Conservation (phyloP, 2,888 invertebrate genomes). For the Drosophila pseudotakahashii region DNA sequence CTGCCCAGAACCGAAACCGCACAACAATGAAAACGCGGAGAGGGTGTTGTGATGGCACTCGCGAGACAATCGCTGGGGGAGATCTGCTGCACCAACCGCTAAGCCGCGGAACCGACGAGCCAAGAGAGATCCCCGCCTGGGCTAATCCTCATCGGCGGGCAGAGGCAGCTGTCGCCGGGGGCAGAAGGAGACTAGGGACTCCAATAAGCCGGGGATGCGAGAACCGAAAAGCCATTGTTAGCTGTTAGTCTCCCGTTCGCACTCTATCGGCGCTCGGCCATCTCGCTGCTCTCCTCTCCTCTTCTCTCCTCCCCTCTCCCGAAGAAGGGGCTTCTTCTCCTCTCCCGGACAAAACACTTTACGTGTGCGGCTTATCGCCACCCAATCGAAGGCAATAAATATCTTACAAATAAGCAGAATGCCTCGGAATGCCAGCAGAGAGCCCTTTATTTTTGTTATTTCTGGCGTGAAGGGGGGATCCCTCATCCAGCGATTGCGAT, state of each 20-base stretch:
- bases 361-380: constrained; percentile 84
- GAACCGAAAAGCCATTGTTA: constrained; percentile 68
- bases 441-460: constrained; percentile 2
- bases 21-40: constrained; percentile 20
- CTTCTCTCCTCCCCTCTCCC: constrained; percentile 5
- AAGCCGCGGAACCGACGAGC: not conserved
- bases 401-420: constrained; percentile 85
- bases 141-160: constrained; percentile 51
- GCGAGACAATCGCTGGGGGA: constrained; percentile 41
- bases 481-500: constrained; percentile 38
- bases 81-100: constrained; percentile 44
- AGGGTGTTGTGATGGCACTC: constrained; percentile 44
- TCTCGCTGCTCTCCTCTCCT: constrained; percentile 22
- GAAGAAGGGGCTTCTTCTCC: constrained; percentile 2
- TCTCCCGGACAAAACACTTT: constrained; percentile 74
- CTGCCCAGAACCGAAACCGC: constrained; percentile 7
- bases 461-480: not conserved
- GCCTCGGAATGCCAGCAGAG: constrained; percentile 81
- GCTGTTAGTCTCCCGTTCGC: constrained; percentile 52
- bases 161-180: constrained; percentile 48
- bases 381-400: constrained; percentile 85
- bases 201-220: not conserved
- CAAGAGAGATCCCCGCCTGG: constrained; percentile 18
- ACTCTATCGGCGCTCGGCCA: constrained; percentile 45
- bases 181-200: constrained; percentile 45